Conservation (phyloP, 2,888 invertebrate species). For the Cosmia trapezina region DNA sequence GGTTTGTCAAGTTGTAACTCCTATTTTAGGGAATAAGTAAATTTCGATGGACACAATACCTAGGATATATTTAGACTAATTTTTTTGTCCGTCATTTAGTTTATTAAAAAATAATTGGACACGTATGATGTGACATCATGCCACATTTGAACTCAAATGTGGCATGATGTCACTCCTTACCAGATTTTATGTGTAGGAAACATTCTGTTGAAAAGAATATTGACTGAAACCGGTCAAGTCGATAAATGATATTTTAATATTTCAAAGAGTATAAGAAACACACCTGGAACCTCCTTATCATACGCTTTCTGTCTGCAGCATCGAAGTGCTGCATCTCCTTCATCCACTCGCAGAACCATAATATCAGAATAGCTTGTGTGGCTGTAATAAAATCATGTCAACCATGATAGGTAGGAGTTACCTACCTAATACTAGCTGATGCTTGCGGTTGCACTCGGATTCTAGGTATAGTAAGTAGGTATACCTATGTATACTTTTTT, state of each 20-base stretch:
- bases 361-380: slow-evolving; percentile 82
- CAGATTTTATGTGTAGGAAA: no score
- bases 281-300: slow-evolving; percentile 83
- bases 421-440: background rate
- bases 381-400: slow-evolving; percentile 68
- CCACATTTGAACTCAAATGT: no score
- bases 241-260: no score
- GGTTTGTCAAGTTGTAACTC: background rate
- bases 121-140: no score
- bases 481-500: background rate
- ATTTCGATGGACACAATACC: background rate
- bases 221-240: no score
- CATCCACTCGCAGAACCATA: slow-evolving; percentile 89
- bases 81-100: no score
- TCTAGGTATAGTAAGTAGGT: no score
- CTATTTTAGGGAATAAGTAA: background rate
- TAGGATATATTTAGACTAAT: no score
- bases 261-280: background rate
- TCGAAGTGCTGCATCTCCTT: slow-evolving; percentile 87
- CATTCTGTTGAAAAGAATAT: background rate
- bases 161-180: no score
- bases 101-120: no score
- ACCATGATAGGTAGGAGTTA: background rate
- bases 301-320: slow-evolving; percentile 82
- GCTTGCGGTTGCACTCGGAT: background rate